Base-by-base conservation (phyloP, 2,113 vertebrate genomes). In the Kobus ellipsiprymnus region DNA sequence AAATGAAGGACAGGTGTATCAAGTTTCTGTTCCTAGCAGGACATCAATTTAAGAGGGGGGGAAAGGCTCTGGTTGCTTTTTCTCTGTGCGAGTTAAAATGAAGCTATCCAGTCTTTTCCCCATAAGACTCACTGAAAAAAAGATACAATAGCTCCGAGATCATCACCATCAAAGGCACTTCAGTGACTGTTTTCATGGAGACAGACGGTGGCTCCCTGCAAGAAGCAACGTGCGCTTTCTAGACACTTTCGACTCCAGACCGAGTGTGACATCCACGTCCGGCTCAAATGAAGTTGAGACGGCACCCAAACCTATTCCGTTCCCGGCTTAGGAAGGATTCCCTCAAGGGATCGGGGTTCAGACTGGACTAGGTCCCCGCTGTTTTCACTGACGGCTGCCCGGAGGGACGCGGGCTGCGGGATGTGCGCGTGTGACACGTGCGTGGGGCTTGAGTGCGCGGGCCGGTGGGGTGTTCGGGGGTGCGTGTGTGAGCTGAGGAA, bases 261-360 rank as follows among this genome's bases (percentile, higher is more conserved):
- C 7, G 4, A 10, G 7, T 2, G 52, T 11, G 93, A 36, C 7
- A 15, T 27, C 74, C 93, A 64, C 81, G 97, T 81, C 93, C 62
- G 93, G 93, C 97, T 78, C 78, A 4, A 2, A 7, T 4, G 0
- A 19, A 71, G 83, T 30, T 7, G 4, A 23, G 82, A 7, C 64
- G 0, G 60, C 62, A 3, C 3, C 1, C 27, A 0, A 1, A 11
- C 4, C 60, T 71, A 0, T 2, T 5, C 2, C 55, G 0, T 6
- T 7, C 5, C 3, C 4, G 54, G 46, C 7, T 30, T 10, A 7
- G 27, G 6, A 8, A 29, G 82, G 74, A 2, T 3, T 40, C 44
- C 64, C 64, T 52, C 44, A 1, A 2, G 57, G 0, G 1, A 1
- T 48, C n/a, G 40, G 57, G 44, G 3, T 11, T 25, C 67, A 0